Conservation (phyloP, 1,140 invertebrate genomes). For the Episyrphus balteatus region DNA sequence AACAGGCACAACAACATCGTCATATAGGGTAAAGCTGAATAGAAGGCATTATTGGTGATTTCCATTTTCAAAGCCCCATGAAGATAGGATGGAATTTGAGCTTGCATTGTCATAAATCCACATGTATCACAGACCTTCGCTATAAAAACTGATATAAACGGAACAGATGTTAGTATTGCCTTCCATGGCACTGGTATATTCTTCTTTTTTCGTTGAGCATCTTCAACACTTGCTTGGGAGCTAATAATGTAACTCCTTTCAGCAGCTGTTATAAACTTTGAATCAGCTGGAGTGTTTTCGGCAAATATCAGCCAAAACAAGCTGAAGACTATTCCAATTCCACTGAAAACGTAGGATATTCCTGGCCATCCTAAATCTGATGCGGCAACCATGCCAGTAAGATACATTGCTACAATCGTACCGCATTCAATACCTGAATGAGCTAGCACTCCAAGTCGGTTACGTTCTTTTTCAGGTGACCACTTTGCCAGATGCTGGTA, state of each 20-base stretch:
- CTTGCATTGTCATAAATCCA: slow-evolving; percentile 89
- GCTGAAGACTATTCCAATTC: slow-evolving; percentile 44
- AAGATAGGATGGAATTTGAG: slow-evolving; percentile 76
- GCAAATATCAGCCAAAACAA: slow-evolving; percentile 49
- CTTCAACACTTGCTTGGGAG: slow-evolving; percentile 10
- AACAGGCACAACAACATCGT: slow-evolving; percentile 44
- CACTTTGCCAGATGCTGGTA: slow-evolving; percentile 70
- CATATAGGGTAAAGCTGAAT: slow-evolving; percentile 66
- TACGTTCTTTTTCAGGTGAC: slow-evolving; percentile 46
- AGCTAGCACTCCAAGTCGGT: slow-evolving; percentile 41
- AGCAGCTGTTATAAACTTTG: slow-evolving; percentile 42
- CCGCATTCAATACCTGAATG: slow-evolving; percentile 56
- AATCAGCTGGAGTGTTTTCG: slow-evolving; percentile 50
- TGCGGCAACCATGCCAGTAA: slow-evolving; percentile 46
- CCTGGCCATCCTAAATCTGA: slow-evolving; percentile 58
- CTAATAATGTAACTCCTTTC: slow-evolving; percentile 8
- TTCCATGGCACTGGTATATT: slow-evolving; percentile 50
- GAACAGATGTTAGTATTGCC: slow-evolving; percentile 60
- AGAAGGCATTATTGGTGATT: slow-evolving; percentile 41
- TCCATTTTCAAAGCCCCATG: slow-evolving; percentile 48
- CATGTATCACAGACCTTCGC: slow-evolving; percentile 83
- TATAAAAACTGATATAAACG: slow-evolving; percentile 73
- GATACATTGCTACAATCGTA: slow-evolving; percentile 53
- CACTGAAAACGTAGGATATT: slow-evolving; percentile 65
- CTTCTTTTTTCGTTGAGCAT: slow-evolving; percentile 24